Evolutionary conservation across 1,140 invertebrate genomes (phyloP).

Genomic region (Pseudomyrmex pallidus): DNA sequence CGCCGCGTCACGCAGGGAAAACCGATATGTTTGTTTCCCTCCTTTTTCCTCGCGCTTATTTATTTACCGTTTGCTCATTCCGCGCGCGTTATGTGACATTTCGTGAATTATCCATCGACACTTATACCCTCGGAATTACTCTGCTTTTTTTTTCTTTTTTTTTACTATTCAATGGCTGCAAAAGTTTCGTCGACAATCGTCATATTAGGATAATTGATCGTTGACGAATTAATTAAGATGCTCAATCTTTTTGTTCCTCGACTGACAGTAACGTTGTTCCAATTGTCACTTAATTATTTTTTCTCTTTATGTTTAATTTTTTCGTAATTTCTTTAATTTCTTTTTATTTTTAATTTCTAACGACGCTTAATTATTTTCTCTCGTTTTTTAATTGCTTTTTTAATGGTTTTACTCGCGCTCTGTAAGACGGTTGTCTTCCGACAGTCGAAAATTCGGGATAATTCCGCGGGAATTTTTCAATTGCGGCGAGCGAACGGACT

Average conservation of each 20-base stretch:
- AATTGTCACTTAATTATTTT: no score
- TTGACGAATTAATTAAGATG: no score
- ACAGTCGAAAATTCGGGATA: constrained; percentile 48
- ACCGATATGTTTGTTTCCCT: constrained; percentile 27
- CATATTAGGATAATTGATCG: background rate
- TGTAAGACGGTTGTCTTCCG: no score
- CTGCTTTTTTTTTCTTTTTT: background rate
- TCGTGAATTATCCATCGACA: background rate
- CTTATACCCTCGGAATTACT: background rate
- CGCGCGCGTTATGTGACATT: background rate
- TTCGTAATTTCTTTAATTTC: no score
- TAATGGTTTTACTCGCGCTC: background rate
- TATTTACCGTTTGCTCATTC: background rate
- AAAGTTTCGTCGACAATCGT: background rate
- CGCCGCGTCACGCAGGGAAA: background rate
- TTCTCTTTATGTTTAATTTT: background rate
- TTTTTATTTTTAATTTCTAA: constrained; percentile 14
- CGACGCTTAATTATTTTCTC: constrained; percentile 23
- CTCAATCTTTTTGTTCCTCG: background rate
- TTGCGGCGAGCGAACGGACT: constrained; percentile 10
- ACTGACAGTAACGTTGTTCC: no score
- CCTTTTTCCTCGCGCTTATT: constrained; percentile 10
- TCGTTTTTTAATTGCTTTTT: background rate
- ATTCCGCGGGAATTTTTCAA: constrained; percentile 38
- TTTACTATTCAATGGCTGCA: background rate